These are phyloP conservation scores for Misgurnus mizolepis DNA, from an alignment of 2,113 vertebrate genomes.

Conservation along the genomic window DNA sequence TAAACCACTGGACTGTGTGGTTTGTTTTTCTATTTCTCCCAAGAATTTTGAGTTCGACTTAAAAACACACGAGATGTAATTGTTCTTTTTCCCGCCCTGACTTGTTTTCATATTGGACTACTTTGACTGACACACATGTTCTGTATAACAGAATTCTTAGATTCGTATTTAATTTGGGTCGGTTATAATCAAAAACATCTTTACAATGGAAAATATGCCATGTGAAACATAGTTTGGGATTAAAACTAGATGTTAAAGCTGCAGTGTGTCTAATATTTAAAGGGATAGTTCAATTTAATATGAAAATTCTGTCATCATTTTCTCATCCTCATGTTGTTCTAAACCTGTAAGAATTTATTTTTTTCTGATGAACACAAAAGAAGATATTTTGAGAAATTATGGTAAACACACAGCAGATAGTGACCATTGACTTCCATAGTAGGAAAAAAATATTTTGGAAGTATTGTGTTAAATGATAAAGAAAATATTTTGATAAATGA, in stretches of 20 bases:
- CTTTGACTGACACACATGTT: slow-evolving; percentile 52
- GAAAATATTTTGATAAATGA: no score
- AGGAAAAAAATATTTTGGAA: no score
- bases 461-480: no score
- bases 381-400: no score
- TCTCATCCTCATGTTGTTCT: no score
- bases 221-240: slow-evolving; percentile 4
- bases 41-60: slow-evolving; percentile 57
- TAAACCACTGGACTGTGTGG: slow-evolving; percentile 69
- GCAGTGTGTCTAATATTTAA: no score
- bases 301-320: no score
- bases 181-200: slow-evolving; percentile 19
- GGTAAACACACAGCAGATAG: no score
- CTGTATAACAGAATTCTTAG: slow-evolving; percentile 11
- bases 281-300: no score
- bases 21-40: slow-evolving; percentile 69
- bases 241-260: not conserved
- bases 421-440: no score
- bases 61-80: slow-evolving; percentile 60
- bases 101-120: slow-evolving; percentile 52
- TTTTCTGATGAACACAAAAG: no score
- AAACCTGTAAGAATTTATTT: no score
- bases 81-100: slow-evolving; percentile 50
- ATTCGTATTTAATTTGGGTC: not conserved
- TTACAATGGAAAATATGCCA: slow-evolving; percentile 7